Base-by-base conservation (phyloP, 2,888 invertebrate species). In the Schrankia costaestrigalis region DNA sequence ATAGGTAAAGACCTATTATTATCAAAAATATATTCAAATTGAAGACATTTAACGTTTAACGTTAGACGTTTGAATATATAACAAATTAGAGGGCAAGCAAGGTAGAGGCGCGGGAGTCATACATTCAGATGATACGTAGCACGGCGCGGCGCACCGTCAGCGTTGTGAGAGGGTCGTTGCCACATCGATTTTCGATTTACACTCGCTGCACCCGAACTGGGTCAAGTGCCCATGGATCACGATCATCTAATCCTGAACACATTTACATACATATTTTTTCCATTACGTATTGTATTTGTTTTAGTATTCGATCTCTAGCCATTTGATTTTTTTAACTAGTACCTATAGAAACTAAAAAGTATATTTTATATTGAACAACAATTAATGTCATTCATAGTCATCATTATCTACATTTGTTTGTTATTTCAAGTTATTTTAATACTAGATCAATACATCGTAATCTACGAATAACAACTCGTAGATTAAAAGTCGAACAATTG, bases 131-230 rank as follows among this genome's bases (percentile, higher is more conserved):
- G n/a, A n/a, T n/a, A n/a, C n/a, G n/a, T n/a, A n/a, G n/a, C 50
- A 45, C 9, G 12, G 19, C 29, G 23, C 14, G 55, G 54, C 48
- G 54, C 46, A 9, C 15, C 21, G 28, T 17, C 50, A 56, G 57
- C 57, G 58, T 46, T n/a, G 14, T 43, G 37, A 49, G 56, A 59
- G 67, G 56, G 71, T 73, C 71, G 73, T 70, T 68, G 73, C 56
- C 83, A 74, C 70, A 84, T 86, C 73, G 86, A 86, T 85, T 86
- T 81, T 85, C 85, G 84, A 86, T 86, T 86, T 86, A 66, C 76
- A 71, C 75, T 68, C 73, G 61, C 63, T 71, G 71, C 74, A 75
- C 41, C 54, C 57, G 60, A 83, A 77, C 61, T 86, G 70, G 86
- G 86, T 86, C 86, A 86, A 86, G 86, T 78, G 78, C 81, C 59